Evolutionary conservation across 2,797 vertebrate species (phyloP), one percentile per base, ranked within the genome.

Genomic region (Protosalanx chinensis): DNA sequence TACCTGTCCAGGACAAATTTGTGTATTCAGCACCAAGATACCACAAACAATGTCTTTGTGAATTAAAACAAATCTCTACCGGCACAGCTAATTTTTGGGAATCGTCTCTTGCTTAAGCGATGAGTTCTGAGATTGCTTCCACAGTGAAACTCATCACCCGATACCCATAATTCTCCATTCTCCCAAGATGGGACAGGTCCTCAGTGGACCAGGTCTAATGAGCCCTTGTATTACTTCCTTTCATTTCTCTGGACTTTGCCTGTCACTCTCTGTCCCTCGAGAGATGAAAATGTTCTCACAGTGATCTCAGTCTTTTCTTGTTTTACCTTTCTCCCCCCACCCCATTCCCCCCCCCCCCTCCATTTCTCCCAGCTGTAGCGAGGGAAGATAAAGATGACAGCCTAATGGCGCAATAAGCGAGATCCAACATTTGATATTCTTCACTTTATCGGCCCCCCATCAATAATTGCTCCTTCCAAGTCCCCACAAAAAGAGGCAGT

Each of bases 161-260:
- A 91, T 91, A 89, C 82, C 71, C 73, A 82, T 85, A 81, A 88
- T 87, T 86, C 72, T 83, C 70, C 27, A 76, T 76, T 77, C 76
- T 88, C 80, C 72, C 20, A n/a, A 75, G 30, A 68, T 79, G 75
- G 78, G 51, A 65, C 57, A 67, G 68, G 5, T 53, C 59, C 70
- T 76, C 63, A 18, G 5, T 37, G 33, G 66, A 66, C 72, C 75
- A 41, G 66, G 74, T 20, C 76, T 80, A 90, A 86, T 91, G 83
- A 90, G 81, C 70, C 78, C 77, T 90, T 88, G 87, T 90, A 71
- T 70, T 75, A 79, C 75, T 23, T 32, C 82, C 83, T 87, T 79
- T 88, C 83, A 88, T 84, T 84, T 76, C 73, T 67, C 27, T 76
- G 79, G 75, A 78, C 82, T 82, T 84, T 77, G 73, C 63, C 73